Percentiles rank a stretch among this genome's conserved stretches.
phyloP scores from a whole-genome alignment of 2,113 vertebrate species.

The Tympanuchus pallidicinctus region DNA sequence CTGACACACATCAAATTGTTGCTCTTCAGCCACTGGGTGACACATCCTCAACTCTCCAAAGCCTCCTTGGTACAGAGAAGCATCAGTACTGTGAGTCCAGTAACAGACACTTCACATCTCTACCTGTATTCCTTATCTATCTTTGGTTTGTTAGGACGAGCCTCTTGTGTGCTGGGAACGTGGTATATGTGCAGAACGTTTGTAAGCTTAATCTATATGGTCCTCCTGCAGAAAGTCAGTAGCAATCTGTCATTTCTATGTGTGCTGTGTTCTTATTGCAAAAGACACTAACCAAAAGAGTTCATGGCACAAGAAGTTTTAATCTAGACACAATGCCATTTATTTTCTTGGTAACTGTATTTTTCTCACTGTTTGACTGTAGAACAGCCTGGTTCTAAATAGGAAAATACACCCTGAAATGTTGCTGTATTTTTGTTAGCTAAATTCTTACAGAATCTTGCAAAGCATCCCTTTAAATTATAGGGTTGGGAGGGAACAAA shows the following conservation, averaged over 20 bases:
- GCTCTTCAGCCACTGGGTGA: too few species aligned
- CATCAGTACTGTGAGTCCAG: rapidly evolving
- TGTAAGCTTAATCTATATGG: neutral
- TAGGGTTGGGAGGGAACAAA: neutral
- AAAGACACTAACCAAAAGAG: neutral
- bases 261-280: neutral
- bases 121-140: neutral
- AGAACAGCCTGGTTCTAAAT: neutral
- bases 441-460: neutral
- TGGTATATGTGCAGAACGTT: rapidly evolving
- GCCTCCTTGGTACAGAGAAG: neutral
- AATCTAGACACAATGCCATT: rapidly evolving
- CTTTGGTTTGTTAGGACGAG: neutral
- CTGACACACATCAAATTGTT: neutral
- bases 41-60: neutral
- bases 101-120: neutral
- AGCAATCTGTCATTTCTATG: neutral
- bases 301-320: neutral
- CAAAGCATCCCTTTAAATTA: neutral
- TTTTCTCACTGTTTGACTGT: neutral
- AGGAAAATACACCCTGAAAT: neutral
- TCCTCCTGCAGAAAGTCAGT: neutral
- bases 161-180: neutral
- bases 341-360: neutral
- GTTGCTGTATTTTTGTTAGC: neutral